Evolutionary conservation across 2,113 vertebrate species (phyloP), one percentile per base, ranked within the genome.

Genomic region (Caloenas nicobarica): DNA sequence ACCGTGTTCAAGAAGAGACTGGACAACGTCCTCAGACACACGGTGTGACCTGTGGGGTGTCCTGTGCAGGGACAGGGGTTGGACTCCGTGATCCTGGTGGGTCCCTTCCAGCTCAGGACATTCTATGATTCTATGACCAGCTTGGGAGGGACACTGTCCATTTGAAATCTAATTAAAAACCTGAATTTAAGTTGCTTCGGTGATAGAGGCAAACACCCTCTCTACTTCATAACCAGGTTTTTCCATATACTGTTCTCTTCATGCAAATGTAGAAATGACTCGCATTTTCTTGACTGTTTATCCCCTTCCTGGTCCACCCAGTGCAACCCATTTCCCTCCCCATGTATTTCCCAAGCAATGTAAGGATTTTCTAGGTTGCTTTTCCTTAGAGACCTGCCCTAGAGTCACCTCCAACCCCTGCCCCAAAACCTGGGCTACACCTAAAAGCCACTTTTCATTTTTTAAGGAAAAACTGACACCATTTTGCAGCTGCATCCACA

Each of bases 281-380:
- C 2, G 0, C 6, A 1, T 60, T 48, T 61, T 56, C 36, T 21
- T 38, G 33, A 48, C 15, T 25, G 9, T 53, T 69, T 16, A 34
- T 61, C 36, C 15, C 36, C 42, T 58, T 33, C 83, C 18, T 3
- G 18, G 58, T 34, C n/a, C 34, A 42, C 6, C 33, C 48, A 31
- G 14, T 2, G 12, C 42, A 38, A 8, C 2, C 0, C 25, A 12
- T 31, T 44, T 72, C n/a, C 62, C 54, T 8, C 38, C 3, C 2
- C 16, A 21, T 1, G 17, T 9, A 17, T 42, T 17, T 33, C 11
- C 68, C 16, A 16, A 80, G 73, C n/a, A 29, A 51, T 0, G 4
- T 19, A 31, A 53, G n/a, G 44, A 33, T 74, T 74, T 74, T 53
- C 33, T 0, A 69, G 36, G 33, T 57, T 64, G 44, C 13, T 72